Evolutionary conservation across 2,888 invertebrate species (phyloP), one percentile per base, ranked within the genome.

Genomic region (Phaedon cochleariae): DNA sequence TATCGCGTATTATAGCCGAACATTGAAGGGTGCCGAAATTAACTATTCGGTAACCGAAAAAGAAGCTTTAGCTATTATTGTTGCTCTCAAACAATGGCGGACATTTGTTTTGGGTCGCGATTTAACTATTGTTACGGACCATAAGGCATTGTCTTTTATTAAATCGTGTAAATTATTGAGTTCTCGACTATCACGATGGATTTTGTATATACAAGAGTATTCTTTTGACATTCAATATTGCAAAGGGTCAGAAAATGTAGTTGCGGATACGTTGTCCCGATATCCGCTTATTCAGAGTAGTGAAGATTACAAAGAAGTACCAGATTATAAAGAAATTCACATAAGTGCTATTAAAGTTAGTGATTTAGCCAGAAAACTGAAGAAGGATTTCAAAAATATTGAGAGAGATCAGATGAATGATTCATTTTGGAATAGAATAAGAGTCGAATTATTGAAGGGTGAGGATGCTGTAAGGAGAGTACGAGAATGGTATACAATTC

Each of bases 161-260:
- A 34, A 52, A 26, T 37, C 41, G 6, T 60, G 60, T 52, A 21
- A 41, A 3, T 51, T 59, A 12, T 10, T 59, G 15, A 59, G 22
- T 51, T 48, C 59, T 31, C 49, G 49, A 2, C 18, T 59, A 12
- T 34, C 59, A 1, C 6, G 59, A 15, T 60, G 60, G 53, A 53
- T 60, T 20, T 22, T 53, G 20, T 60, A 29, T 17, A 53, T 60
- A 0, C 60, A 60, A 18, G 60, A 60, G 45, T 52, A 41, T 53
- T 37, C 12, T n/a, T 60, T 60, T 18, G 29, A 52, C 10, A 60
- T 60, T 9, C n/a, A 60, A 45, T 60, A 60, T 53, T 52, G 52
- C 26, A 31, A 37, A 15, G 51, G 59, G 5, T 34, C 41, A n/a
- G n/a, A n/a, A n/a, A n/a, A n/a, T n/a, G n/a, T n/a, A n/a, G n/a